Base-by-base conservation (phyloP, 2,113 vertebrate genomes). In the Triplophysa tibetana region DNA sequence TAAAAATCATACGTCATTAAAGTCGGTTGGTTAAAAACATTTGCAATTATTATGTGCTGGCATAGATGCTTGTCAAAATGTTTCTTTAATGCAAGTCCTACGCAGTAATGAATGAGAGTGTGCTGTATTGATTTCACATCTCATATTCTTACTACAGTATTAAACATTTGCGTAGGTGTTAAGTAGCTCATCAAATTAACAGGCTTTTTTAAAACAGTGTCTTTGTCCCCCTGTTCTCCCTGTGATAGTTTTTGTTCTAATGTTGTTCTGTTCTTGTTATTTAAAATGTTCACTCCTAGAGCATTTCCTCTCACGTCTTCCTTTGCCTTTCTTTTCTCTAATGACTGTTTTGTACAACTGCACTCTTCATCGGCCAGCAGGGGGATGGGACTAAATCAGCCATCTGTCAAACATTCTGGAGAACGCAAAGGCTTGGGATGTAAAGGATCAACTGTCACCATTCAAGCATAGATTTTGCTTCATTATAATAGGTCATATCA, bases 381-480 rank as follows among this genome's bases (percentile, higher is more conserved):
- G 77, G 78, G 82, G 68, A 85, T 74, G 61, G 45, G 72, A 62
- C 50, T 13, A 62, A 75, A 75, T 73, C 12, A 62, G n/a, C 80
- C 78, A 86, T 83, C 84, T 86, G 84, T 84, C 80, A 85, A 56
- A 76, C 70, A 77, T 60, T 75, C 75, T 61, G 70, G 70, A 82
- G 60, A 78, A 72, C 8, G 45, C 45, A 76, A 19, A 21, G 33
- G 58, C 78, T 72, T n/a, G 8, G 26, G 58, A 75, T 54, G 23
- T 54, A 33, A 63, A 58, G 13, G 12, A 9, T 45, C 43, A 45
- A 45, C 43, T 14, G 24, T 67, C 26, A 13, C 17, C 52, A 73
- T 54, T 70, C 75, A 81, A 61, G 63, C 64, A 19, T 76, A 43
- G 1, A 41, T 78, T 81, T 4, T 21, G 17, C 70, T 81, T 84